These are phyloP conservation scores for Arenaria interpres DNA, from an alignment of 2,113 vertebrate species.

Conservation along the genomic window DNA sequence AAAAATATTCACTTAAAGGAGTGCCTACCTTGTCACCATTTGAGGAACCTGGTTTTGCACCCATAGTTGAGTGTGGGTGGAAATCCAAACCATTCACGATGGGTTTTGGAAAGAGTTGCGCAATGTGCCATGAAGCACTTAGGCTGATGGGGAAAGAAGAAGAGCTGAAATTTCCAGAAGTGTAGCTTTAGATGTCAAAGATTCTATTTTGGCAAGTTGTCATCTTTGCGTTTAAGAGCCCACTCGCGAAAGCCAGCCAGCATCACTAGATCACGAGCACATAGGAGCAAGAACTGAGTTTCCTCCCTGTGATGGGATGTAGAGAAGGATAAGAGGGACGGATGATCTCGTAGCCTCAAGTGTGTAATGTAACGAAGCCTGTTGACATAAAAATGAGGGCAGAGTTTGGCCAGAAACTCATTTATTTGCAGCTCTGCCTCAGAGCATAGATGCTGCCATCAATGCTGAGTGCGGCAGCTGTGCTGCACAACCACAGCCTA, in stretches of 20 bases:
- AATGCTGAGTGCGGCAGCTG: not conserved
- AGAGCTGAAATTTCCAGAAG: not conserved
- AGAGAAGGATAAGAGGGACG: not conserved
- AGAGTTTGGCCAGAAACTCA: not conserved
- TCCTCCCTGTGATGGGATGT: not conserved
- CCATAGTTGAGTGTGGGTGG: not conserved
- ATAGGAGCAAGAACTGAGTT: not conserved
- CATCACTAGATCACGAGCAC: not conserved
- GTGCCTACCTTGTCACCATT: not conserved
- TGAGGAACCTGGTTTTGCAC: not conserved
- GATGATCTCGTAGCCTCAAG: not conserved
- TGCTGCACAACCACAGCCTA: not conserved
- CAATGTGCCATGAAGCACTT: not conserved
- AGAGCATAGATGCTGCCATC: not conserved
- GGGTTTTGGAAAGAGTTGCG: not conserved
- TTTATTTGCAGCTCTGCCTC: not conserved
- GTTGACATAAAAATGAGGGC: not conserved
- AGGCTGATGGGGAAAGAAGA: not conserved
- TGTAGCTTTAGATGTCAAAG: not conserved
- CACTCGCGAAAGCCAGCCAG: not conserved
- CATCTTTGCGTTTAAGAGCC: not conserved
- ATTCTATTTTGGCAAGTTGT: not conserved
- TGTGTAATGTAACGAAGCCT: not conserved
- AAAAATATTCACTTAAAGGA: not conserved
- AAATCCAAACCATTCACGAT: fast-evolving